Conservation (phyloP, 2,888 invertebrate species). For the Macrophya alboannulata region DNA sequence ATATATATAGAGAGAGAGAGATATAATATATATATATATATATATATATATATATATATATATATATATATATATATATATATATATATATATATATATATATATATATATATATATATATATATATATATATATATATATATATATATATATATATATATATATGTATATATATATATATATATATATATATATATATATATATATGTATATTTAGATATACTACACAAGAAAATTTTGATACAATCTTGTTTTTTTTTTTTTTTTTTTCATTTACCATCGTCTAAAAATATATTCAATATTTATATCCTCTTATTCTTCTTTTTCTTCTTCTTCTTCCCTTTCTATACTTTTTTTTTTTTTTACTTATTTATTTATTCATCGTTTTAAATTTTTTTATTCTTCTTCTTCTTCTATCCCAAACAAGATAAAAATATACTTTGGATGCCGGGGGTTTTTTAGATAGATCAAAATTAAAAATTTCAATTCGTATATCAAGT, state of each 20-base stretch:
- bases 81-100: background rate
- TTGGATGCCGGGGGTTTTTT: slow-evolving; percentile 22
- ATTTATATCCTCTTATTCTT: background rate
- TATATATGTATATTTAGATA: background rate
- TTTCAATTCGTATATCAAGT: background rate
- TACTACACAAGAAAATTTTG: background rate
- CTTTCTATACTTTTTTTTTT: background rate
- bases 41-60: background rate
- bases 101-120: background rate
- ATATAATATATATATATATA: background rate
- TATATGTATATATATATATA: background rate
- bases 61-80: background rate
- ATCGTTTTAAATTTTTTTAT: background rate
- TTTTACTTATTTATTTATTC: background rate
- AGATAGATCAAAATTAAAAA: background rate
- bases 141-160: background rate
- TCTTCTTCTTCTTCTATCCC: background rate
- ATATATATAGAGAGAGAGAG: no score
- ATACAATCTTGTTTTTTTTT: background rate
- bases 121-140: background rate
- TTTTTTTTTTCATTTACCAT: background rate
- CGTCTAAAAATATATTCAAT: slow-evolving; percentile 40
- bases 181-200: background rate
- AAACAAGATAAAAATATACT: slow-evolving; percentile 39
- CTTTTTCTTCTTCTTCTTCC: background rate